These are phyloP conservation scores for Phataginus tricuspis DNA, from an alignment of 2,797 vertebrate genomes.

Conservation along the genomic window DNA sequence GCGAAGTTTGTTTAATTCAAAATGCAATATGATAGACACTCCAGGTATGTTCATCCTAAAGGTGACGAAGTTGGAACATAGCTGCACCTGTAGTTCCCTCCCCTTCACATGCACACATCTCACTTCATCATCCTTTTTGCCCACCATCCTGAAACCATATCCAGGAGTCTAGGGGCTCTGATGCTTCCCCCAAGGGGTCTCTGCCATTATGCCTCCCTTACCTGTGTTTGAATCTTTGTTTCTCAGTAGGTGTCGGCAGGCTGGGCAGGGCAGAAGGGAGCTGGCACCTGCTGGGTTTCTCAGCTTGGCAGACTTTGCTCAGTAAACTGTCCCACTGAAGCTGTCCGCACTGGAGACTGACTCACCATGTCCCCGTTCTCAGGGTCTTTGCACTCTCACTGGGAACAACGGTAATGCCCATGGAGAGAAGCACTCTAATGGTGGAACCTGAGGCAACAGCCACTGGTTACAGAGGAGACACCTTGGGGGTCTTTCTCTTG, in stretches of 20 bases:
- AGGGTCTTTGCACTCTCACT: background rate
- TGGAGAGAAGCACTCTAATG: background rate
- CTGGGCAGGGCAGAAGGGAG: background rate
- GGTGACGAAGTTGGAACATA: background rate
- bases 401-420: background rate
- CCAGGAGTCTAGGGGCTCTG: background rate
- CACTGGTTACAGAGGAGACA: background rate
- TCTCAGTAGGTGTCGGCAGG: background rate
- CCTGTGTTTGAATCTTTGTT: constrained; percentile 6
- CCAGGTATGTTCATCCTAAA: background rate
- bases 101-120: background rate
- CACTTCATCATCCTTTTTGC: constrained; percentile 11
- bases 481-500: background rate
- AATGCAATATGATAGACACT: constrained; percentile 8
- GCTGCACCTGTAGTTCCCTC: background rate
- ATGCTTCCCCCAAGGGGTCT: background rate
- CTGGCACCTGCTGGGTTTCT: background rate
- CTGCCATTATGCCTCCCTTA: background rate
- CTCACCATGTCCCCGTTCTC: background rate
- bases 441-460: background rate
- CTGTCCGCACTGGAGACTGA: background rate
- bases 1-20: background rate
- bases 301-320: constrained; percentile 4
- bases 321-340: background rate
- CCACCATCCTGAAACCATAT: background rate